Evolutionary conservation across 2,888 invertebrate genomes (phyloP).

Genomic region (Philaethria dido): DNA sequence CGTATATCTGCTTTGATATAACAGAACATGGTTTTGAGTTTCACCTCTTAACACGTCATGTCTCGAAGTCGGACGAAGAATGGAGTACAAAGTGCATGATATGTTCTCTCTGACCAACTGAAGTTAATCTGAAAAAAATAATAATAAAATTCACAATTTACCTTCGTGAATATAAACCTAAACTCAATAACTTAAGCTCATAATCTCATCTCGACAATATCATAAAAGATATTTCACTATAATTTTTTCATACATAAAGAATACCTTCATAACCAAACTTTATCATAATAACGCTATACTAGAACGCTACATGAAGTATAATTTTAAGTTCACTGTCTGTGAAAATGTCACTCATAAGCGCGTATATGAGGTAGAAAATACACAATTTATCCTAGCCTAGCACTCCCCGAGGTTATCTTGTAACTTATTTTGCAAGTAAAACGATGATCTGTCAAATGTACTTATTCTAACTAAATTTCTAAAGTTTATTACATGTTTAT

Average conservation of each 20-base stretch:
- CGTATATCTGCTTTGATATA: no score
- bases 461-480: background rate
- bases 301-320: conserved; percentile 6
- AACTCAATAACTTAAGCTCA: background rate
- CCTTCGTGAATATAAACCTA: background rate
- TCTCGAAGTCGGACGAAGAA: no score
- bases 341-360: conserved; percentile 11
- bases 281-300: background rate
- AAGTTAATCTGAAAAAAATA: no score
- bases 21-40: no score
- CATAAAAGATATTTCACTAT: background rate
- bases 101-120: no score
- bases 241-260: background rate
- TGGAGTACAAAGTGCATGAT: no score
- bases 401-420: conserved; percentile 11
- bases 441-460: conserved; percentile 2
- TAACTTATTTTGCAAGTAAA: conserved; percentile 5
- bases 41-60: no score
- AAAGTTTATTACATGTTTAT: background rate
- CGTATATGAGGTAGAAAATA: conserved; percentile 9
- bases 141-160: no score
- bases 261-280: background rate
- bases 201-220: background rate
- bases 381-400: conserved; percentile 6
- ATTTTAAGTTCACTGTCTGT: conserved; percentile 1